A percentile compares a stretch with the other conserved stretches of the same genome.
Conservation (phyloP, 2,888 invertebrate species). For the Drosophila neutralis region DNA sequence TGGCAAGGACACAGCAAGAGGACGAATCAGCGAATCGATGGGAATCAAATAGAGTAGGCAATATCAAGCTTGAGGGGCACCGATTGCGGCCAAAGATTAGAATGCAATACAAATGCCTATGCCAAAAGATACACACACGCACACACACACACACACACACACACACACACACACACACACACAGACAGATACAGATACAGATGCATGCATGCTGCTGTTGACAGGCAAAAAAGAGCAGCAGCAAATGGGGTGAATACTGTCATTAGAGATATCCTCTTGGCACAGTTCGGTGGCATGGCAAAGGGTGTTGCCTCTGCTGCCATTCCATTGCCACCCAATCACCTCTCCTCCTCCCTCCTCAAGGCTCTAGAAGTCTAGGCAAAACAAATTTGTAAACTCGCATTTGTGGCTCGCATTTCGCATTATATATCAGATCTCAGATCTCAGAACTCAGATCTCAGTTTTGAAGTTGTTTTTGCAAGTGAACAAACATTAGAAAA, state of each 20-base stretch:
- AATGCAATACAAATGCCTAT: slow-evolving; percentile 1
- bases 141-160: slow-evolving; percentile 4
- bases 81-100: slow-evolving; percentile 38
- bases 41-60: slow-evolving; percentile 65
- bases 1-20: slow-evolving; percentile 5
- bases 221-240: not conserved
- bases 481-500: slow-evolving; percentile 71
- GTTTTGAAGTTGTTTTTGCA: slow-evolving; percentile 36
- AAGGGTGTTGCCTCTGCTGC: slow-evolving; percentile 11
- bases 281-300: not conserved
- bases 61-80: slow-evolving; percentile 18
- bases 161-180: not conserved
- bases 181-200: not conserved
- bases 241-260: not conserved
- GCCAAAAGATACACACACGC: slow-evolving; percentile 29
- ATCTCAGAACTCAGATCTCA: not conserved
- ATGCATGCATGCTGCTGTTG: not conserved
- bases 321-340: slow-evolving; percentile 3
- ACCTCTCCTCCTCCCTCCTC: not conserved
- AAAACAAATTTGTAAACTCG: slow-evolving; percentile 62
- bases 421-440: slow-evolving; percentile 8
- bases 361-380: slow-evolving; percentile 14
- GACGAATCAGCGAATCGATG: slow-evolving; percentile 70
- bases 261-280: not conserved
- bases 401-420: slow-evolving; percentile 3